Percentiles rank a stretch among this genome's conserved stretches.
Evolutionary conservation across 2,888 invertebrate species (phyloP).

Genomic region (Cyaniris semiargus): DNA sequence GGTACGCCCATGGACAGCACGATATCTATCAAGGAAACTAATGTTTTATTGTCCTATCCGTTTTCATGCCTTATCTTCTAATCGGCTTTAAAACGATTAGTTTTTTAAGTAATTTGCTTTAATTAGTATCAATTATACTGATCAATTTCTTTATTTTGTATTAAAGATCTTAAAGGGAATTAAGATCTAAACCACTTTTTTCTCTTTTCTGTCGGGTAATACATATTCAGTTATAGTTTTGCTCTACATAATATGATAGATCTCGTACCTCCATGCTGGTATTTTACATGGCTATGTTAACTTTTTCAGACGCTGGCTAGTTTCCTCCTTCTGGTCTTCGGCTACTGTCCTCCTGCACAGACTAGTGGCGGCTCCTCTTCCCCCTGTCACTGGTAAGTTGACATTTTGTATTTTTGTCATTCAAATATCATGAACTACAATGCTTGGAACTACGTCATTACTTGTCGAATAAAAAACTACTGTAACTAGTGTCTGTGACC

Average conservation of each 20-base stretch:
- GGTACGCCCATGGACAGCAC: too few species aligned
- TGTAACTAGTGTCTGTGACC: not conserved
- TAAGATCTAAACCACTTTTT: too few species aligned
- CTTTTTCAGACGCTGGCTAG: constrained; percentile 65
- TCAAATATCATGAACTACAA: not conserved
- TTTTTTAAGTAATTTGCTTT: too few species aligned
- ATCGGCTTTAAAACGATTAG: not conserved
- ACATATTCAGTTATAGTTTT: too few species aligned
- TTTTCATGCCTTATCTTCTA: not conserved
- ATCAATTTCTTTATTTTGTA: too few species aligned
- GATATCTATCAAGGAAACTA: not conserved
- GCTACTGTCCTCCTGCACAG: constrained; percentile 62
- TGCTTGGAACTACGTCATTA: not conserved
- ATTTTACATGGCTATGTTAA: not conserved
- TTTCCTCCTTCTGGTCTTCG: constrained; percentile 66
- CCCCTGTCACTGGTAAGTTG: constrained; percentile 52
- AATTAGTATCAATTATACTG: too few species aligned
- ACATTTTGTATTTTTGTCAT: not conserved
- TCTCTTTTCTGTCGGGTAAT: too few species aligned
- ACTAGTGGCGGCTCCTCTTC: constrained; percentile 54
- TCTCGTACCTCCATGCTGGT: too few species aligned
- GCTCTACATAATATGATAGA: too few species aligned
- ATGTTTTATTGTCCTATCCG: not conserved
- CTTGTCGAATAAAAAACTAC: not conserved
- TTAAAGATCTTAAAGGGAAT: too few species aligned